Base-by-base conservation (phyloP, 2,797 vertebrate species). In the Amazonetta brasiliensis region DNA sequence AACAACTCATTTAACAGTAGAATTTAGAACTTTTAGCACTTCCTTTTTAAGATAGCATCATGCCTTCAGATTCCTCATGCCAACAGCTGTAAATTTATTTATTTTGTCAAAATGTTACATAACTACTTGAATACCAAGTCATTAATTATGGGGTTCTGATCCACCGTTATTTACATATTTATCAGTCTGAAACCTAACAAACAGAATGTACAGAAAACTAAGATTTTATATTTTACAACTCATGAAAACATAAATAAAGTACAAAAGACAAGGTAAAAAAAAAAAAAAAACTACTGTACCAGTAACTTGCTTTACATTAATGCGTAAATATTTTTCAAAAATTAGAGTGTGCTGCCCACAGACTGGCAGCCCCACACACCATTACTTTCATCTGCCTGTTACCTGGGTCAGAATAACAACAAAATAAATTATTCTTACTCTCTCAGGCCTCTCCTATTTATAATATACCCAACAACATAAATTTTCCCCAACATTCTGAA, bases 151-250 rank as follows among this genome's bases (percentile, higher is more conserved):
- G 83, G 64, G 59, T 90, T 97, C 90, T 22, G 92, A 94, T 90
- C 96, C 78, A 95, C 54, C 20, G 37, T 66, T 96, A 97, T 97
- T 97, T 98, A 98, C 94, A 98, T 54, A 95, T 15, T 91, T 79
- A 94, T 90, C 93, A 72, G 63, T 60, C 17, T 95, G 86, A 93
- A 94, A 92, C 87, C 79, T 76, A 88, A 95, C 23, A 88, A 82
- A 96, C 84, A 97, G 73, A 95, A 96, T 78, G 93, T 90, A 84
- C 86, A 96, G 88, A 97, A 91, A 96, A 93, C 72, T 73, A 97
- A 90, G 87, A 89, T 93, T 89, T 88, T 72, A 86, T 92, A 95
- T 93, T 96, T 98, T 97, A 97, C 97, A 98, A 94, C 95, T 91
- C 82, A 79, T 87, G 55, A 83, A 60, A 93, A 94, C 89, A 91